Base-by-base conservation (phyloP, 2,113 vertebrate genomes). In the Peromyscus californicus region DNA sequence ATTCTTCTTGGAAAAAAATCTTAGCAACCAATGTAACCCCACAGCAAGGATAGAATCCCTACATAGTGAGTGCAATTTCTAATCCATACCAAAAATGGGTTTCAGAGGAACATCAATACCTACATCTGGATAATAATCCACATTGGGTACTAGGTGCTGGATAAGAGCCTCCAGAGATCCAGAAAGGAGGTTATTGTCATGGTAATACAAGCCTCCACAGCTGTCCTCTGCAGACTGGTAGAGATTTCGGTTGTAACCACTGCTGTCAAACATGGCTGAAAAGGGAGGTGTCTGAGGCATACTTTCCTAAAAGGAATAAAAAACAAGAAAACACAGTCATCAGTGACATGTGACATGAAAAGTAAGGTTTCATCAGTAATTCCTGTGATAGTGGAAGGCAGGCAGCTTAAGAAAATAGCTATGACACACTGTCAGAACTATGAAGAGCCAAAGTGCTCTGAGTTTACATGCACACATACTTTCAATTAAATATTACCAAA, bases 81-180 rank as follows among this genome's bases (percentile, higher is more conserved):
- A 54, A 63, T 78, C 72, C 48, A 19, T 33, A 48, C 59, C 26
- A 31, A 63, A 57, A n/a, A 45, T 1, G 48, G 33, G 39, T 91
- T 61, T 93, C 70, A 36, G 48, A 75, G 31, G 29, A 51, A 42
- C 1, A 26, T 0, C 17, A 4, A 95, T 63, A 99, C 99, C 99
- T 98, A 99, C 99, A 86, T 99, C 99, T 3, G 99, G 99, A 91
- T 99, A 99, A 97, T 99, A 99, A 96, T 99, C 99, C 33, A 99
- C 98, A 0, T 97, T 99, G 16, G 99, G 99, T 84, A 99, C 99
- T 96, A 99, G 97, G 98, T 99, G 99, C 93, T 99, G 99, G 95
- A 99, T 99, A 95, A 99, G 99, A 79, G 99, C 99, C 98, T 99
- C 99, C 98, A 99, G 98, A 85, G 99, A 99, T 4, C 99, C 99